Evolutionary conservation across 1,140 invertebrate species (phyloP).

Genomic region (Apis laboriosa): DNA sequence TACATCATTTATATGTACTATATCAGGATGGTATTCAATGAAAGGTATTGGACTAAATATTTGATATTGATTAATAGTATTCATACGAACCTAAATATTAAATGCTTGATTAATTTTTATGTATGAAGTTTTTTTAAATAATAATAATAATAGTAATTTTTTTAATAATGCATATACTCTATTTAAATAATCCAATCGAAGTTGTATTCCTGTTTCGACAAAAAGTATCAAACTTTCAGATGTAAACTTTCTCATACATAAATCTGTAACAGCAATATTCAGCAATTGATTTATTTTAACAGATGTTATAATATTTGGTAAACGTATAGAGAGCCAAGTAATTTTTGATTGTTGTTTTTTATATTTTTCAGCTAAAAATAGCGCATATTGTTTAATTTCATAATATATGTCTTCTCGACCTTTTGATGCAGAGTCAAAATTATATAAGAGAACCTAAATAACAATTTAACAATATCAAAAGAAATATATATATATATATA

Average conservation of each 20-base stretch:
- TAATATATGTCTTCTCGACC: conserved; percentile 85
- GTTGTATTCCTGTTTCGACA: conserved; percentile 84
- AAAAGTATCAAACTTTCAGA: conserved; percentile 87
- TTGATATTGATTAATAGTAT: conserved; percentile 90
- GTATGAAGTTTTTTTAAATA: conserved; percentile 8
- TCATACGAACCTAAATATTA: conserved; percentile 87
- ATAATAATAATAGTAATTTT: not conserved
- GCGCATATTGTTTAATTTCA: conserved; percentile 84
- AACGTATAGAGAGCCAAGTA: conserved; percentile 86
- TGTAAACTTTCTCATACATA: conserved; percentile 86
- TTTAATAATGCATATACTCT: conserved; percentile 79
- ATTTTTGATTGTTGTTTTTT: conserved; percentile 86
- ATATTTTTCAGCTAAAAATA: conserved; percentile 85
- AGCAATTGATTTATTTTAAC: conserved; percentile 77
- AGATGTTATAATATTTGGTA: conserved; percentile 78
- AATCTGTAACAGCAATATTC: conserved; percentile 87
- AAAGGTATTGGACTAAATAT: conserved; percentile 92
- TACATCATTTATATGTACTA: conserved; percentile 82
- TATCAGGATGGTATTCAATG: conserved; percentile 86
- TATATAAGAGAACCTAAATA: conserved; percentile 84
- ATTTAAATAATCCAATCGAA: conserved; percentile 91
- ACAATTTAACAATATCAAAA: conserved; percentile 45
- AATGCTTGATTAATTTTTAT: conserved; percentile 8
- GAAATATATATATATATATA: not conserved
- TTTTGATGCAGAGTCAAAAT: conserved; percentile 83